Percentiles rank a stretch among this genome's conserved stretches.
These are phyloP conservation scores for Gonatopus flavifemur DNA, from an alignment of 1,140 invertebrate species.

Conservation along the genomic window DNA sequence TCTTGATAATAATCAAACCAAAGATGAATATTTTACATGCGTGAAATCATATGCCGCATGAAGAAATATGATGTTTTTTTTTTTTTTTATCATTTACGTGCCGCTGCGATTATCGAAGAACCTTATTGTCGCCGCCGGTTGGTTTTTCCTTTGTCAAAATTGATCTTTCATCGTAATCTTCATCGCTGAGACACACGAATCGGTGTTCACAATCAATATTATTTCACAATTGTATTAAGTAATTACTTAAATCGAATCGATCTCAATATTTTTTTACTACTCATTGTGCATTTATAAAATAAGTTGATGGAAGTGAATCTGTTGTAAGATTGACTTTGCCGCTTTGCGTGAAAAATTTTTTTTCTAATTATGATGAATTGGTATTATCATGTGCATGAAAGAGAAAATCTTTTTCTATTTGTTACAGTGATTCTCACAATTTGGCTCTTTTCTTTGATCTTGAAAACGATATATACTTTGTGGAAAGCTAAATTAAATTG, in stretches of 20 bases:
- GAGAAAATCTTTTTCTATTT: conserved; percentile 7
- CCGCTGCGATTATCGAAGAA: no score
- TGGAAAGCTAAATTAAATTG: conserved; percentile 8
- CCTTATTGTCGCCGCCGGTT: not conserved
- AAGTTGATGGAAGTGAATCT: conserved; percentile 15
- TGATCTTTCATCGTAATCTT: not conserved
- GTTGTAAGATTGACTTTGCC: conserved; percentile 5
- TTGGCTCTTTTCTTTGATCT: conserved; percentile 1
- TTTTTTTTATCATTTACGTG: conserved; percentile 7
- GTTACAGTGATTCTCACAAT: not conserved
- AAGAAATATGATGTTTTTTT: conserved; percentile 5
- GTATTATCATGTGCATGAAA: conserved; percentile 2
- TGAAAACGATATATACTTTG: conserved; percentile 9
- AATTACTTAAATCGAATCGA: conserved; percentile 19
- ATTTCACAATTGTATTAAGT: conserved; percentile 6
- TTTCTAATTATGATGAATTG: not conserved
- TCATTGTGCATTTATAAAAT: conserved; percentile 27
- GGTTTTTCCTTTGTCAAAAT: not conserved
- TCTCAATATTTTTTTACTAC: conserved; percentile 28
- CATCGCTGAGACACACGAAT: conserved; percentile 3
- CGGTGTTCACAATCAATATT: conserved; percentile 9
- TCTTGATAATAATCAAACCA: no score
- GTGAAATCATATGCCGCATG: conserved; percentile 2
- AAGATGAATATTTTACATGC: no score
- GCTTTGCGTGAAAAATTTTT: conserved; percentile 9